A percentile compares a stretch with the other conserved stretches of the same genome.
Evolutionary conservation across 23 tunicate genomes (phyloP).

Genomic region (Clavelina lepadiformis): DNA sequence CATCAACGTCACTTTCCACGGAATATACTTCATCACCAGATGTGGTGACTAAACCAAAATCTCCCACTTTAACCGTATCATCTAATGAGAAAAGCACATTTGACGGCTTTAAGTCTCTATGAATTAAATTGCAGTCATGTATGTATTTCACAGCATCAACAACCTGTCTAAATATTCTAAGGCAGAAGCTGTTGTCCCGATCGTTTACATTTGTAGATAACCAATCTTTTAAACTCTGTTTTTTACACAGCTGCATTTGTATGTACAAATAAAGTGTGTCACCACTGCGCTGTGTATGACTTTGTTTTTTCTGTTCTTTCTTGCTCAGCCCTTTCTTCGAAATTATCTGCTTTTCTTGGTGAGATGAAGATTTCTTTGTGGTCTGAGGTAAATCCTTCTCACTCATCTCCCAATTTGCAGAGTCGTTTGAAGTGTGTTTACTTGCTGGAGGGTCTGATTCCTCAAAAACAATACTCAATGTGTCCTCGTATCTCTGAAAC

Average conservation of each 20-base stretch:
- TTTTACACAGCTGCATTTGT: slow-evolving; percentile 86
- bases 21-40: slow-evolving; percentile 27
- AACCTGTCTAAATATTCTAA: slow-evolving; percentile 65
- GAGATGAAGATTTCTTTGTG: too few species aligned
- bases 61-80: slow-evolving; percentile 83
- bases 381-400: too few species aligned
- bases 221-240: slow-evolving; percentile 75
- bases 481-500: too few species aligned
- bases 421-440: too few species aligned
- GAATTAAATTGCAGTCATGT: slow-evolving; percentile 67
- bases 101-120: slow-evolving; percentile 91
- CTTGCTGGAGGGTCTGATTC: too few species aligned
- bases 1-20: background rate
- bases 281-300: background rate
- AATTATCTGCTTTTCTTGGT: too few species aligned
- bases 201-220: slow-evolving; percentile 20
- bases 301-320: too few species aligned
- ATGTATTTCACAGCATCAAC: slow-evolving; percentile 73
- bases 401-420: too few species aligned
- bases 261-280: slow-evolving; percentile 60
- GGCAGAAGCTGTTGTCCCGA: slow-evolving; percentile 31
- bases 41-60: slow-evolving; percentile 77
- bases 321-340: too few species aligned
- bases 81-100: slow-evolving; percentile 86
- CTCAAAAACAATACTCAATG: too few species aligned